Evolutionary conservation across 2,888 invertebrate genomes (phyloP).

Genomic region (Acronicta alni): DNA sequence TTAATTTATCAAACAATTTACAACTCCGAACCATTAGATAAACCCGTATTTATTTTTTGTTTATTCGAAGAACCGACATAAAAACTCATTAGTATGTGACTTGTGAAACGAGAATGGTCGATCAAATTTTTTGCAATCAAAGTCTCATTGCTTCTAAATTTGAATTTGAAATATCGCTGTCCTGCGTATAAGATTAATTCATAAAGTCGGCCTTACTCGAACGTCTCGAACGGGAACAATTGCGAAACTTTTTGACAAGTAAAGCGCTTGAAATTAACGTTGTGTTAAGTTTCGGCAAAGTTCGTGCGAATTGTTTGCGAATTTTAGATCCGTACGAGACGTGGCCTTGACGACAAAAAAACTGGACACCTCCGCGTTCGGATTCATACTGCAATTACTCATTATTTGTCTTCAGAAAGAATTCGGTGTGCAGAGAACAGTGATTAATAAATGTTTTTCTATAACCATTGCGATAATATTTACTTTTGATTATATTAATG

Average conservation of each 20-base stretch:
- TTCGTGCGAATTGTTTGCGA: constrained; percentile 58
- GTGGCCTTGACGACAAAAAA: constrained; percentile 36
- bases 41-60: constrained; percentile 41
- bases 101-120: constrained; percentile 50
- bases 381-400: constrained; percentile 7
- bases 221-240: constrained; percentile 73
- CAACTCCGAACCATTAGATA: constrained; percentile 34
- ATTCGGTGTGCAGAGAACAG: too few relatives aligned
- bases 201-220: constrained; percentile 69
- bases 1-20: constrained; percentile 46
- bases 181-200: constrained; percentile 72
- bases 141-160: constrained; percentile 70
- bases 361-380: constrained; percentile 19
- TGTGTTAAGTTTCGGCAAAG: constrained; percentile 61
- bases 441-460: too few relatives aligned
- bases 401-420: too few relatives aligned
- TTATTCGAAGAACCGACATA: constrained; percentile 39
- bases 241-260: constrained; percentile 79
- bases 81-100: constrained; percentile 37
- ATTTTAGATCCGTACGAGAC: constrained; percentile 32
- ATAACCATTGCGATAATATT: too few relatives aligned
- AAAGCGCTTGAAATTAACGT: constrained; percentile 75
- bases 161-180: constrained; percentile 72
- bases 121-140: constrained; percentile 67
- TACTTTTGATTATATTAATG: too few relatives aligned